Percentiles rank a stretch among this genome's conserved stretches.
phyloP scores from a whole-genome alignment of 1,140 invertebrate genomes.

The Calliphora vicina region DNA sequence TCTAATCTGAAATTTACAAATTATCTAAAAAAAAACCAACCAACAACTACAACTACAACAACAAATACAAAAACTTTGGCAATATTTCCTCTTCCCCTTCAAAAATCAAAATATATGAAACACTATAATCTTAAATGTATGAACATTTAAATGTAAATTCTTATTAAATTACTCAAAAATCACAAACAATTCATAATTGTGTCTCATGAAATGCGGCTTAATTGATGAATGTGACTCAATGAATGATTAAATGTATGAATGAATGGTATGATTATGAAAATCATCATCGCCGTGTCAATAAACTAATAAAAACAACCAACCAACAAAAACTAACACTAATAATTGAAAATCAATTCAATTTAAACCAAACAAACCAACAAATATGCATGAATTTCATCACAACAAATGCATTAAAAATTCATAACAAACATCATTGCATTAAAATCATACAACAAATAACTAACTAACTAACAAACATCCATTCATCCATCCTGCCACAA shows the following conservation, averaged over 20 bases:
- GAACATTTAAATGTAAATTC: neutral
- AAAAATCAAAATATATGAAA: neutral
- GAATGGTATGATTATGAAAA: slow-evolving; percentile 3
- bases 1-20: neutral
- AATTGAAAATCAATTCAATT: neutral
- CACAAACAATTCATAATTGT: neutral
- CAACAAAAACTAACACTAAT: neutral
- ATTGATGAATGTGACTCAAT: neutral
- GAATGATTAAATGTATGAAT: neutral
- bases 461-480: neutral
- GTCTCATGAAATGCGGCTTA: neutral
- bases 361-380: neutral
- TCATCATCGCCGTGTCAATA: neutral
- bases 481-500: slow-evolving; percentile 16
- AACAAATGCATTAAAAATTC: neutral
- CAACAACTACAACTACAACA: neutral
- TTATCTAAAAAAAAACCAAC: neutral
- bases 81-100: neutral
- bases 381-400: neutral
- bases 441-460: neutral
- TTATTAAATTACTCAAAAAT: neutral
- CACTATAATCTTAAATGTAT: neutral
- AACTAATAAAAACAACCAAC: neutral
- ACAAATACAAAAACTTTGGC: neutral
- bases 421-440: neutral